phyloP scores from a whole-genome alignment of 2,797 vertebrate species.

The Acanthornis magna region DNA sequence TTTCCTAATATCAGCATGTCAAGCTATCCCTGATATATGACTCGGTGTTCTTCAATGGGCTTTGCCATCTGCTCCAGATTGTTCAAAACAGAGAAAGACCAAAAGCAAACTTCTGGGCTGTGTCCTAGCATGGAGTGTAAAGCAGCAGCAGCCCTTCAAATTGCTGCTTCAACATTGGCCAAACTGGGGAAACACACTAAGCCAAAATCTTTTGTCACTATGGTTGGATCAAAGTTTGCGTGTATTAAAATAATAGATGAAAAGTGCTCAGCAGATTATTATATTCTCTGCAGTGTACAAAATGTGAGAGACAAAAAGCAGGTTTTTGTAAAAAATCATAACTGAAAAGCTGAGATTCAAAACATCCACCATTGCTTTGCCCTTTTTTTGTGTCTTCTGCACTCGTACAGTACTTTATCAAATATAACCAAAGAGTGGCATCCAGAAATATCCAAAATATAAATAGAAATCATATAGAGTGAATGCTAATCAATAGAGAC shows the following conservation, averaged over 20 bases:
- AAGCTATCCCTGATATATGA: neutral
- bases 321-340: neutral
- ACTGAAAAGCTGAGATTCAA: neutral
- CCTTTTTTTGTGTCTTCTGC: neutral
- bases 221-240: neutral
- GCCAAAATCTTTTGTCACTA: neutral
- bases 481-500: neutral
- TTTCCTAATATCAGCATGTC: neutral
- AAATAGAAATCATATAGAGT: neutral
- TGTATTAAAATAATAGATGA: neutral
- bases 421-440: neutral
- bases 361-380: neutral
- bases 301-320: neutral
- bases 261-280: neutral
- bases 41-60: neutral
- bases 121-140: rapidly evolving
- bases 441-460: neutral
- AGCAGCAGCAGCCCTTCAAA: neutral
- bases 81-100: neutral
- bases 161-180: neutral
- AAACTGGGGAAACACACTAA: neutral
- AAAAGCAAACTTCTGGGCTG: neutral
- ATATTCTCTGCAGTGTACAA: neutral
- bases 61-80: neutral
- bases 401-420: neutral